Evolutionary conservation across 2,113 vertebrate genomes (phyloP), one percentile per base, ranked within the genome.

Genomic region (Stigmatopora nigra): DNA sequence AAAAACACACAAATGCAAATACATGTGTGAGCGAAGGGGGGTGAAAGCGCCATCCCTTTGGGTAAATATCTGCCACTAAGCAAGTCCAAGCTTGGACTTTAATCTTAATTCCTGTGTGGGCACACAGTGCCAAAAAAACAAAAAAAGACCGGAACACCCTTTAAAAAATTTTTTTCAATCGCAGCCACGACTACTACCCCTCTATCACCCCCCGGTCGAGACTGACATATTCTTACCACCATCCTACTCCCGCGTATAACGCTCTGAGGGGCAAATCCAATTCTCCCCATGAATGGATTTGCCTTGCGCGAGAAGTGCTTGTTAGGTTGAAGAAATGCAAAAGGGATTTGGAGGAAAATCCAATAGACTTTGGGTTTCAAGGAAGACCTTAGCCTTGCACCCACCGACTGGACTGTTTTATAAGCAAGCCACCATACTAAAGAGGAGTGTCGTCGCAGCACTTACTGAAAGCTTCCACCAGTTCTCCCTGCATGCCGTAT

Each of bases 391-490:
- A 59, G 12, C 51, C 51, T 22, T 31, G 13, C 12, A 12, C 51
- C 55, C 69, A 57, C 48, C 10, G 57, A 63, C 70, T 8, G 44
- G 9, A 20, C 35, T 7, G 9, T 4, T 9, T 53, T 71, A 61
- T 17, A 17, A 38, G 8, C 31, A 59, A 7, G n/a, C 58, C 3
- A 22, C n/a, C 41, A 13, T 59, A 12, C 35, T 41, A 12, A 11
- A 19, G 5, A 57, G 47, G 12, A 45, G 15, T 36, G 61, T 25
- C 41, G 61, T 25, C 61, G 61, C 38, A n/a, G 31, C 63, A 93
- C 95, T 95, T 90, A 98, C 95, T 98, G 89, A 93, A 92, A 5
- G 94, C 95, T 36, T 98, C 95, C 88, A 95, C 94, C 85, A 98
- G 89, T 15, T 96, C 95, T 0, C 75, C 80, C 91, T 97, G 95